These are phyloP conservation scores for Catamblyrhynchus diadema DNA, from an alignment of 2,797 vertebrate genomes.

Conservation along the genomic window DNA sequence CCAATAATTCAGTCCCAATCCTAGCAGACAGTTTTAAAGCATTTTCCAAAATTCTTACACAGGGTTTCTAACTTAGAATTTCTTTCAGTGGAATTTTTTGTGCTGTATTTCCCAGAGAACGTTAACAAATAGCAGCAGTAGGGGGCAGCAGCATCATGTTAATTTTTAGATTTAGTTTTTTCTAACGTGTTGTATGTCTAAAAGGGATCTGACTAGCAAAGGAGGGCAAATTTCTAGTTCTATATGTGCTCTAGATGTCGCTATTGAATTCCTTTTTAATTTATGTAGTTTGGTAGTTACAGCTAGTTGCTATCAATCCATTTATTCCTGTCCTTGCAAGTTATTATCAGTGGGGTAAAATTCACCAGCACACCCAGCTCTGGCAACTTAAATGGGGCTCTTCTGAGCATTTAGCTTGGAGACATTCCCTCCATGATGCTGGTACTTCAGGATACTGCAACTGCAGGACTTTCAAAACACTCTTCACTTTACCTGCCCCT, in stretches of 20 bases:
- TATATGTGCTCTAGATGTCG: conserved; percentile 59
- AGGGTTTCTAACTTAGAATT: not conserved
- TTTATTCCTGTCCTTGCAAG: not conserved
- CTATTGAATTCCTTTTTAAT: conserved; percentile 4
- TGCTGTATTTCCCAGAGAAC: not conserved
- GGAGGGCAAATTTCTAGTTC: not conserved
- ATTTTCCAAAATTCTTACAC: not conserved
- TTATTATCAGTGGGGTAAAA: not conserved
- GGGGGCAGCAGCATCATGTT: not conserved
- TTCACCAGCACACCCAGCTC: not conserved
- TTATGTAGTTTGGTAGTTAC: not conserved
- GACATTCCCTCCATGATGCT: not conserved
- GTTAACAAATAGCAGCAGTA: not conserved
- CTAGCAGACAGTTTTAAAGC: not conserved
- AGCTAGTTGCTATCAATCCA: not conserved
- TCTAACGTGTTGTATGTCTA: not conserved
- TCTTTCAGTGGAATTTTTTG: not conserved
- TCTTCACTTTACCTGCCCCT: not conserved
- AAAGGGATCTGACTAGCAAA: not conserved
- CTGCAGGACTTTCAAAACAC: not conserved
- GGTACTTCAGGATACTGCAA: not conserved
- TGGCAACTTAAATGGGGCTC: not conserved
- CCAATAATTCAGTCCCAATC: not conserved
- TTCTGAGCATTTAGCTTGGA: not conserved
- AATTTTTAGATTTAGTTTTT: not conserved